phyloP scores from a whole-genome alignment of 2,113 vertebrate genomes.

The Chamaetylas fuelleborni region DNA sequence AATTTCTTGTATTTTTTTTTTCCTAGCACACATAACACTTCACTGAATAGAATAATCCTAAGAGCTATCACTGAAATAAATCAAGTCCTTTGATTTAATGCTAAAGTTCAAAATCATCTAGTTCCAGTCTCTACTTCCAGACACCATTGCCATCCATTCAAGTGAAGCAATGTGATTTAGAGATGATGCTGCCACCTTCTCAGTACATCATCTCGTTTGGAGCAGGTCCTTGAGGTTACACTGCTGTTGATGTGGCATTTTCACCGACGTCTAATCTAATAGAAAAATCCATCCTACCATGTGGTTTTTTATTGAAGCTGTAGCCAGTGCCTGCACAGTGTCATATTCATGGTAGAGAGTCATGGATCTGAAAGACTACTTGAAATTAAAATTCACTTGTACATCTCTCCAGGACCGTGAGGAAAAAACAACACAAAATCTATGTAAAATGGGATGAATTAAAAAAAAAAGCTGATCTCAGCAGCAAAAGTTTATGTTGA shows the following conservation, averaged over 20 bases:
- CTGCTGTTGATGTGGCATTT: slow-evolving; percentile 37
- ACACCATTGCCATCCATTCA: not conserved
- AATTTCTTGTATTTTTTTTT: not conserved
- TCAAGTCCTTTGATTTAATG: slow-evolving; percentile 45
- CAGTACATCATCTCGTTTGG: slow-evolving; percentile 26
- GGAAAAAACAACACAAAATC: not conserved
- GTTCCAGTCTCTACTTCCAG: slow-evolving; percentile 20
- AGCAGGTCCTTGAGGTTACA: slow-evolving; percentile 14
- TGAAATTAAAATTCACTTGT: not conserved
- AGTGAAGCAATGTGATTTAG: slow-evolving; percentile 43
- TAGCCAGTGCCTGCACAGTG: not conserved
- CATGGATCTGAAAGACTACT: not conserved
- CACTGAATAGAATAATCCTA: not conserved
- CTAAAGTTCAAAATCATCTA: slow-evolving; percentile 26
- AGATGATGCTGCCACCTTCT: not conserved
- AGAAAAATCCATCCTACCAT: slow-evolving; percentile 1
- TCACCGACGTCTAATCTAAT: not conserved
- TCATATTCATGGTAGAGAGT: not conserved
- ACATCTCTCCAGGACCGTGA: not conserved
- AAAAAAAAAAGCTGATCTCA: not conserved
- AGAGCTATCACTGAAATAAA: slow-evolving; percentile 23
- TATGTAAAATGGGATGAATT: not conserved
- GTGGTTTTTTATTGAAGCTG: not conserved
- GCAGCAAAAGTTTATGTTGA: not conserved
- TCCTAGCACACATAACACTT: not conserved